Percentiles rank a stretch among this genome's conserved stretches.
phyloP scores from a whole-genome alignment of 2,797 vertebrate genomes.

The Mus caroli region DNA sequence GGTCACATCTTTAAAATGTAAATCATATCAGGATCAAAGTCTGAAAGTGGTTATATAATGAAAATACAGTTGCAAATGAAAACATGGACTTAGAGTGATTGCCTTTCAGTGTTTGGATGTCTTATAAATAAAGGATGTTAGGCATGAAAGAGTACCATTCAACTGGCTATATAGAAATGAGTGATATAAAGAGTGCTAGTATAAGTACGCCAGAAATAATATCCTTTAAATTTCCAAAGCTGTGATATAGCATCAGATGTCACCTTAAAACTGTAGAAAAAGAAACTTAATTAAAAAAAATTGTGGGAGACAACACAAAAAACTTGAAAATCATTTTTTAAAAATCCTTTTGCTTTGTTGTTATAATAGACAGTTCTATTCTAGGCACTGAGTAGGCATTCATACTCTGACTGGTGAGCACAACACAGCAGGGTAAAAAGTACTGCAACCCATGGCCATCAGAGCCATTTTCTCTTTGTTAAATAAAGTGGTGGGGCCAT shows the following conservation, averaged over 20 bases:
- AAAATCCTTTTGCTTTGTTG: background rate
- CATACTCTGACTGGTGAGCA: background rate
- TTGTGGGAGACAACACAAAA: background rate
- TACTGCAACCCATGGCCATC: background rate
- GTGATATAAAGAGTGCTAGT: background rate
- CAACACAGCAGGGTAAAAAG: background rate
- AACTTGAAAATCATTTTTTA: background rate
- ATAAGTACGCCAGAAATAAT: background rate
- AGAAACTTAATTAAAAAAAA: background rate
- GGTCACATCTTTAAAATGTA: conserved; percentile 15
- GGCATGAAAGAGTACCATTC: background rate
- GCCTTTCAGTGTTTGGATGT: conserved; percentile 12
- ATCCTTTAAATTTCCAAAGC: conserved; percentile 2
- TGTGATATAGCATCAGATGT: conserved; percentile 19
- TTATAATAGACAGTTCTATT: conserved; percentile 18
- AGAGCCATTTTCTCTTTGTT: conserved; percentile 15
- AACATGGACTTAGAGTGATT: background rate
- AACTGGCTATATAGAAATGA: conserved; percentile 3
- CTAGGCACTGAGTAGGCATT: background rate
- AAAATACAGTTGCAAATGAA: conserved; percentile 10
- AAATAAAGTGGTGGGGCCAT: background rate
- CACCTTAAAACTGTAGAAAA: conserved; percentile 17
- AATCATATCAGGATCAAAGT: conserved; percentile 36
- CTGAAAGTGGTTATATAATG: background rate
- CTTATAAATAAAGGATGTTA: background rate